Conservation (phyloP, 2,888 invertebrate genomes). For the Lasioglossum villosulum region DNA sequence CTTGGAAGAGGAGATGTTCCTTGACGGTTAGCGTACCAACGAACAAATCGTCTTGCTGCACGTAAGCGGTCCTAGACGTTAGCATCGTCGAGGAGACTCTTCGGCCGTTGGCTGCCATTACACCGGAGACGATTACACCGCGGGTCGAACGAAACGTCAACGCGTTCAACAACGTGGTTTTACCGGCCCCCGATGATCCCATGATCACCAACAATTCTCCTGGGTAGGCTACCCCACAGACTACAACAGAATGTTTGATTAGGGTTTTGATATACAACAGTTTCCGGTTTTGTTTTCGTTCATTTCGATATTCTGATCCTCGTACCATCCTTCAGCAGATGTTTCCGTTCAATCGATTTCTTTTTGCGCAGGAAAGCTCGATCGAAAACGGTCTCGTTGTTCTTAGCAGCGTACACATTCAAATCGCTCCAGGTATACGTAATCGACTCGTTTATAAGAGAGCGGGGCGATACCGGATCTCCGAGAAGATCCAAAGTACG, state of each 20-base stretch:
- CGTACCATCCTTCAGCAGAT: constrained; percentile 91
- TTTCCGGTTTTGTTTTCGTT: not conserved
- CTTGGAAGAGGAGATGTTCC: constrained; percentile 95
- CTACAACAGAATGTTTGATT: constrained; percentile 84
- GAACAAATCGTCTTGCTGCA: constrained; percentile 97
- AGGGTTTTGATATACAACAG: not conserved
- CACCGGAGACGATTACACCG: constrained; percentile 88
- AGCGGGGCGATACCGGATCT: constrained; percentile 5
- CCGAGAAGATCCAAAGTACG: not conserved
- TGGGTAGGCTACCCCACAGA: constrained; percentile 93
- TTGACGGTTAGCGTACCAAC: constrained; percentile 95
- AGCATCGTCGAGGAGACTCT: constrained; percentile 90
- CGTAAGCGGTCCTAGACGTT: constrained; percentile 94
- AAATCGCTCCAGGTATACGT: constrained; percentile 93
- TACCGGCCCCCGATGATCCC: constrained; percentile 97
- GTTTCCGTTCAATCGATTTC: constrained; percentile 84
- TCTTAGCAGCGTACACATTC: constrained; percentile 89
- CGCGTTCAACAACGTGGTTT: constrained; percentile 96
- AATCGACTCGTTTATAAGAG: constrained; percentile 80
- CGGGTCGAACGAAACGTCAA: constrained; percentile 92
- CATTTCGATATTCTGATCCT: not conserved
- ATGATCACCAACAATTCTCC: constrained; percentile 95
- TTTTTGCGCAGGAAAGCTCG: constrained; percentile 64
- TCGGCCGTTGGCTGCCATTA: constrained; percentile 90
- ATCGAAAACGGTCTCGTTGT: constrained; percentile 82